Evolutionary conservation across 2,888 invertebrate species (phyloP), one percentile per base, ranked within the genome.

Genomic region (Rhabditophanes sp.): DNA sequence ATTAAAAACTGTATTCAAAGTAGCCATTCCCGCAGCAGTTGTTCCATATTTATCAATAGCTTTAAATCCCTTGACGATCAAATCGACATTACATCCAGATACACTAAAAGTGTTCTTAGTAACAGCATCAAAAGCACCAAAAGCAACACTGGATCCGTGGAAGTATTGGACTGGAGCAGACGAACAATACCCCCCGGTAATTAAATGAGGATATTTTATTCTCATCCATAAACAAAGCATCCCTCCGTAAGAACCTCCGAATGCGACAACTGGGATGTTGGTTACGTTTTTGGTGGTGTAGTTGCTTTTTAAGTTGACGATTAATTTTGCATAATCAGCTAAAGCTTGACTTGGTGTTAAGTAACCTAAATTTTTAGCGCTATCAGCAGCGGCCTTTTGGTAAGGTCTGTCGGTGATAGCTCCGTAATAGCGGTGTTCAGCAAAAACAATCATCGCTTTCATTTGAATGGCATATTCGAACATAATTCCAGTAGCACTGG

Each of bases 341-440:
- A 93, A 69, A 1, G 90, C 85, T 70, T 93, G 90, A 32, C 79
- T 77, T 0, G 83, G 78, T 3, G 81, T 78, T 50, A 93, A 70
- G 65, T 80, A 90, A 31, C 66, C 67, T 31, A 69, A 28, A 20
- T 66, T 49, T 2, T 50, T 1, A 21, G 48, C 24, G 65, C 17
- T 9, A 12, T 29, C 31, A 9, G 17, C 4, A 11, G 8, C 31
- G 15, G 14, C 9, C 12, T 80, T 76, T 3, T 82, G 82, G 67
- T 78, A 87, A 0, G 90, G 90, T n/a, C n/a, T n/a, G n/a, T n/a
- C n/a, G 69, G 82, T 62, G 0, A 85, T 82, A 41, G 75, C 68
- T 4, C 90, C 90, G 66, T 93, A 90, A 65, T 83, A 90, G 68
- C 90, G 76, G 69, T 93, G 90, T 64, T 93, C 90, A n/a, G 84